Conservation (phyloP, 2,888 invertebrate genomes). For the Cataglyphis albicans region DNA sequence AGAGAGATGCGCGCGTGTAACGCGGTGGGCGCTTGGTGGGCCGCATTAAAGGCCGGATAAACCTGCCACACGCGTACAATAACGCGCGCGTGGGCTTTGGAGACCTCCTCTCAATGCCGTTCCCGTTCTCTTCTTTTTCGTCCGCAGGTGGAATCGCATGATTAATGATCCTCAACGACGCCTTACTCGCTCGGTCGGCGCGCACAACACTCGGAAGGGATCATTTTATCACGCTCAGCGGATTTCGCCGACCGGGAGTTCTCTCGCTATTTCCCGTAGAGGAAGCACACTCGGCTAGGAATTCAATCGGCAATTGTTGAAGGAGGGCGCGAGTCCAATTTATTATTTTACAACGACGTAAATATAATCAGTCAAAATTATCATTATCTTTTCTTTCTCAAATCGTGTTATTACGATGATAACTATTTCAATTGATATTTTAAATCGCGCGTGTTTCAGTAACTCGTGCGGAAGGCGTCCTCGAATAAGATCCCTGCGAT, state of each 20-base stretch:
- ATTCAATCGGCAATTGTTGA: slow-evolving; percentile 56
- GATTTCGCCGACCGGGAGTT: slow-evolving; percentile 59
- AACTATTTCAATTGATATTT: no score
- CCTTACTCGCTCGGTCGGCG: slow-evolving; percentile 59
- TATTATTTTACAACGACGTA: background rate
- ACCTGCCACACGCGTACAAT: slow-evolving; percentile 70
- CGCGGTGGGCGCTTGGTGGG: slow-evolving; percentile 56
- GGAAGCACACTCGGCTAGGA: slow-evolving; percentile 11
- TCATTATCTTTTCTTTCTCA: background rate
- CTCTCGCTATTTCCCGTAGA: slow-evolving; percentile 23
- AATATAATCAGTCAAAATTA: background rate
- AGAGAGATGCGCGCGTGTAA: slow-evolving; percentile 61
- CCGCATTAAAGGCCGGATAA: slow-evolving; percentile 73
- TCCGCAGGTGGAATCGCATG: slow-evolving; percentile 75
- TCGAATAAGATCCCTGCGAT: background rate
- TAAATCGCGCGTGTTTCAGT: background rate
- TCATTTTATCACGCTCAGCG: slow-evolving; percentile 71
- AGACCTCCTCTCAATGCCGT: slow-evolving; percentile 46
- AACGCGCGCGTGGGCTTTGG: slow-evolving; percentile 48
- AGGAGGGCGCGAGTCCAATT: slow-evolving; percentile 63
- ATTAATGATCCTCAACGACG: slow-evolving; percentile 74
- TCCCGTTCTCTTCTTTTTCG: slow-evolving; percentile 45
- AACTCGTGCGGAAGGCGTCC: background rate
- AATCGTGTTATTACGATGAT: background rate
- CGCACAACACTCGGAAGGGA: slow-evolving; percentile 65